Evolutionary conservation across 2,888 invertebrate genomes (phyloP), one percentile per base, ranked within the genome.

Genomic region (Poecilobothrus nobilitatus): DNA sequence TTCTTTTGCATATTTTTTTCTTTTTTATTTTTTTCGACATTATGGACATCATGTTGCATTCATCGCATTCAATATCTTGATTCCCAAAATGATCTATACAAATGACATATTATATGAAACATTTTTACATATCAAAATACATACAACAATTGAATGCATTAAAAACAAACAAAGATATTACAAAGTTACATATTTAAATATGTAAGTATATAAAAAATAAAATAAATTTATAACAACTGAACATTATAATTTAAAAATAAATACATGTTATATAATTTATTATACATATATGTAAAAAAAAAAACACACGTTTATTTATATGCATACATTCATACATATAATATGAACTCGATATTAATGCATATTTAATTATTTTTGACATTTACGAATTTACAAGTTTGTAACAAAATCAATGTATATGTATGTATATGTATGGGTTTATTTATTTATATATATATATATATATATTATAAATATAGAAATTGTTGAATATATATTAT

Each of bases 41-140:
- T 53, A 53, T 53, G 53, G 53, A 53, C 53, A 53, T 53, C n/a
- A n/a, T 53, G 53, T 53, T 53, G 15, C 53, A 53, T 53, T 53
- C 53, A 18, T 53, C 53, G 53, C 15, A 53, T 53, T 53, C 53
- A 53, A 53, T 53, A 53, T 53, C 53, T 53, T 53, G 53, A 53
- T 53, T 53, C 18, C 15, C 27, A 15, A 53, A 53, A 53, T n/a
- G 53, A 53, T 53, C 53, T 53, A 53, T 9, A 53, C 53, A 53
- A 18, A 18, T 53, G 53, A 53, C 53, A 53, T 18, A 44, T 15
- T n/a, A 12, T 44, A 53, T 53, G 18, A 1, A 41, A 53, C 6
- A 37, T 37, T 8, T 34, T 10, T 37, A 37, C 8, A 12, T 37
- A n/a, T n/a, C n/a, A n/a, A n/a, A n/a, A n/a, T n/a, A 37, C 37